Conservation (phyloP, 1,140 invertebrate genomes). For the Drosophila seguyi region DNA sequence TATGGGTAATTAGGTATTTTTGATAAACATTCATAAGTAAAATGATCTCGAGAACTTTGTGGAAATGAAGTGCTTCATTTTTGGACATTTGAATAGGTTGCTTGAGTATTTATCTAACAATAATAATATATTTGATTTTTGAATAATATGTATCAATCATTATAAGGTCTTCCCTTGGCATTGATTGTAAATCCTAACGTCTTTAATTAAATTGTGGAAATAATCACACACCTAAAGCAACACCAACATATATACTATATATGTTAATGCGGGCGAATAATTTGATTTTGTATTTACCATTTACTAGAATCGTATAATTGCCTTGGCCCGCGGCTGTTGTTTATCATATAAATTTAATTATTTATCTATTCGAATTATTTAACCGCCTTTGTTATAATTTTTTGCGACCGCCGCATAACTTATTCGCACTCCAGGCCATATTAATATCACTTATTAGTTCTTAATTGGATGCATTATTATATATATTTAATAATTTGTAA, state of each 20-base stretch:
- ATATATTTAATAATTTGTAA: slow-evolving; percentile 64
- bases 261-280: neutral
- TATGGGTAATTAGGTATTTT: slow-evolving; percentile 54
- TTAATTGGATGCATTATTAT: slow-evolving; percentile 62
- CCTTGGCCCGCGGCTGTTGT: slow-evolving; percentile 5
- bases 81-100: neutral
- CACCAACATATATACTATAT: neutral
- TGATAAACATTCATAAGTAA: slow-evolving; percentile 26
- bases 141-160: neutral
- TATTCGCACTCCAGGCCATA: slow-evolving; percentile 57
- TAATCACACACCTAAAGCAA: neutral
- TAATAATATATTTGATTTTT: neutral
- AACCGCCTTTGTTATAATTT: slow-evolving; percentile 29
- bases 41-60: neutral
- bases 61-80: neutral
- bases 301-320: slow-evolving; percentile 9
- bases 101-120: neutral
- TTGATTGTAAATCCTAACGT: neutral
- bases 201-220: neutral
- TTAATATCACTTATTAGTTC: slow-evolving; percentile 70
- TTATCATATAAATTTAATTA: slow-evolving; percentile 41
- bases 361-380: slow-evolving; percentile 36
- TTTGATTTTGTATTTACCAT: slow-evolving; percentile 13
- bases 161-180: neutral
- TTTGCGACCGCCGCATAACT: slow-evolving; percentile 36